A percentile compares a stretch with the other conserved stretches of the same genome.
Evolutionary conservation across 2,888 invertebrate species (phyloP).

Genomic region (Troilus luridus): DNA sequence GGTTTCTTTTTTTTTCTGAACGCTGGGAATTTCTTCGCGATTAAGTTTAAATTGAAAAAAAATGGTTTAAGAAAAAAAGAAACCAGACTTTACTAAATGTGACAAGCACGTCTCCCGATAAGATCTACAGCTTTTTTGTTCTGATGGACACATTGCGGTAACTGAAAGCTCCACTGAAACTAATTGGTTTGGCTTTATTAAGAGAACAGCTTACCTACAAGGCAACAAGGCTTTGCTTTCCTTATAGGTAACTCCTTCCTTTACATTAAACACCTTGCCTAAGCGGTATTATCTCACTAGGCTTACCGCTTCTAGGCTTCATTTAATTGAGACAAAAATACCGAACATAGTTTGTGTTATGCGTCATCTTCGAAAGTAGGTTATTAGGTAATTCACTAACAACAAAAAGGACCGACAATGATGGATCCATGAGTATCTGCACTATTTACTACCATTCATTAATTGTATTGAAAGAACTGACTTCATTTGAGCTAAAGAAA

Average conservation of each 20-base stretch:
- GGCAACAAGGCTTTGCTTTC: background rate
- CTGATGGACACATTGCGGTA: background rate
- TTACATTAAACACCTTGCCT: slow-evolving; percentile 29
- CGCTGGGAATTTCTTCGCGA: background rate
- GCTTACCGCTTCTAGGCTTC: background rate
- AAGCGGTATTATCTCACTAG: background rate
- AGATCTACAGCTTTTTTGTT: slow-evolving; percentile 34
- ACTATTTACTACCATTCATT: background rate
- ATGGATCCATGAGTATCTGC: background rate
- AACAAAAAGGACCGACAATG: background rate
- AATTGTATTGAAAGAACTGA: background rate
- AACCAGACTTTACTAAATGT: slow-evolving; percentile 15
- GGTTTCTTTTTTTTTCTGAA: background rate
- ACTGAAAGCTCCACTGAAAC: background rate
- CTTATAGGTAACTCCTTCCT: slow-evolving; percentile 19
- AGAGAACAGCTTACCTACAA: slow-evolving; percentile 33
- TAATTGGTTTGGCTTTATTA: slow-evolving; percentile 38
- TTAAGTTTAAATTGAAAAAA: slow-evolving; percentile 14
- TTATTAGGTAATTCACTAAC: background rate
- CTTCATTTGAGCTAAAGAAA: background rate
- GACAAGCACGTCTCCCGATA: slow-evolving; percentile 38
- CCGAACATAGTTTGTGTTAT: background rate
- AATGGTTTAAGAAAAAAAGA: background rate
- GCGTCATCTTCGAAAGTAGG: background rate
- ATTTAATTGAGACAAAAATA: background rate